Evolutionary conservation across 2,113 vertebrate genomes (phyloP).

Genomic region (Chaetorhynchus papuensis): DNA sequence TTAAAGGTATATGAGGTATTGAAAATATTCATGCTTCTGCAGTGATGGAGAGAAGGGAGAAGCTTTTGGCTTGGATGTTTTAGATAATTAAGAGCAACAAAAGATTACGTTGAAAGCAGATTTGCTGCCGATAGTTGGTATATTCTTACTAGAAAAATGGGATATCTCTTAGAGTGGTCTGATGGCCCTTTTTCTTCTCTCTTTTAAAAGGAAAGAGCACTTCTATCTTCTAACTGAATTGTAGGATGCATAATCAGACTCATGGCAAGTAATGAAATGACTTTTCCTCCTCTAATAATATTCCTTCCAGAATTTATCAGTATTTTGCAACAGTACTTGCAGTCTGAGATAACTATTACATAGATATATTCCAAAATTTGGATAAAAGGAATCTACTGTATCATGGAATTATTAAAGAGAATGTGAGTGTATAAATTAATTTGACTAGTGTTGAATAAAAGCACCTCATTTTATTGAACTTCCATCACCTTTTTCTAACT

Average conservation of each 20-base stretch:
- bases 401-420: conserved; percentile 31
- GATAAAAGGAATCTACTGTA: conserved; percentile 13
- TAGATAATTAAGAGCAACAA: conserved; percentile 59
- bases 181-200: not conserved
- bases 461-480: conserved; percentile 38
- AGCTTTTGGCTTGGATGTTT: conserved; percentile 35
- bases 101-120: conserved; percentile 32
- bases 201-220: conserved; percentile 26
- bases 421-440: conserved; percentile 48
- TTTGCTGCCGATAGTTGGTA: conserved; percentile 9
- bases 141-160: conserved; percentile 24
- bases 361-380: conserved; percentile 18
- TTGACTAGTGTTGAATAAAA: conserved; percentile 51
- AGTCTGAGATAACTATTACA: not conserved
- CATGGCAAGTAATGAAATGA: not conserved
- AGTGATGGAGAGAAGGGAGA: not conserved
- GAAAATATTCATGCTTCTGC: conserved; percentile 55
- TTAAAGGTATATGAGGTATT: conserved; percentile 35
- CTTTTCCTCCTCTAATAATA: conserved; percentile 4
- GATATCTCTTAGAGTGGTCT: not conserved
- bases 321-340: not conserved
- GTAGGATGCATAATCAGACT: conserved; percentile 40
- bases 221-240: conserved; percentile 19
- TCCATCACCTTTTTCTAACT: conserved; percentile 39
- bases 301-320: conserved; percentile 26